Percentiles rank a stretch among this genome's conserved stretches.
Conservation (phyloP, 2,888 invertebrate genomes). For the Zele albiditarsus region DNA sequence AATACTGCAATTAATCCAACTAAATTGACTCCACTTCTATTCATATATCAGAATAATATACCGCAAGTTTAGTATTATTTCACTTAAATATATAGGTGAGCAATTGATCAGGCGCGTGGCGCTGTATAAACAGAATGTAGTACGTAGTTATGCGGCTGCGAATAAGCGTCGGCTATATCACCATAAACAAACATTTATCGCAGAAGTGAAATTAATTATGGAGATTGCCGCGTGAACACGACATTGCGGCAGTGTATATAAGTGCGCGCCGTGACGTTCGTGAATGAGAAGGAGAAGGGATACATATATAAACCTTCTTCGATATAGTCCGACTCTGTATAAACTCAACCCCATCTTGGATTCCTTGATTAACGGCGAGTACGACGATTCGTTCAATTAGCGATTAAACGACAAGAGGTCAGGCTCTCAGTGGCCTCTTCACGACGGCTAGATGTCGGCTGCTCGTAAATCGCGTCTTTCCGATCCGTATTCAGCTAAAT, state of each 20-base stretch:
- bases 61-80: too few species aligned
- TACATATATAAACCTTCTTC: constrained; percentile 21
- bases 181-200: constrained; percentile 52
- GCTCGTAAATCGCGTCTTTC: constrained; percentile 46
- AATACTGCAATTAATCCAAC: neutral
- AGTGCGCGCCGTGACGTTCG: constrained; percentile 35
- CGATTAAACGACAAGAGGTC: constrained; percentile 57
- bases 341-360: constrained; percentile 39
- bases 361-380: constrained; percentile 50
- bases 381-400: constrained; percentile 58
- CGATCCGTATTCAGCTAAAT: constrained; percentile 46
- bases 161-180: constrained; percentile 36
- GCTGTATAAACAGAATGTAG: constrained; percentile 9
- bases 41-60: too few species aligned
- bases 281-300: constrained; percentile 40
- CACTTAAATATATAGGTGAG: neutral
- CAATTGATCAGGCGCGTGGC: constrained; percentile 32
- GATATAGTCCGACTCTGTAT: constrained; percentile 22
- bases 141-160: constrained; percentile 22
- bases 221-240: constrained; percentile 45
- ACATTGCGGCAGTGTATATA: constrained; percentile 36
- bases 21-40: neutral
- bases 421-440: constrained; percentile 41
- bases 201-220: constrained; percentile 55
- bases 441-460: constrained; percentile 42